phyloP scores from a whole-genome alignment of 2,797 vertebrate genomes.

The Holocentrus rufus region DNA sequence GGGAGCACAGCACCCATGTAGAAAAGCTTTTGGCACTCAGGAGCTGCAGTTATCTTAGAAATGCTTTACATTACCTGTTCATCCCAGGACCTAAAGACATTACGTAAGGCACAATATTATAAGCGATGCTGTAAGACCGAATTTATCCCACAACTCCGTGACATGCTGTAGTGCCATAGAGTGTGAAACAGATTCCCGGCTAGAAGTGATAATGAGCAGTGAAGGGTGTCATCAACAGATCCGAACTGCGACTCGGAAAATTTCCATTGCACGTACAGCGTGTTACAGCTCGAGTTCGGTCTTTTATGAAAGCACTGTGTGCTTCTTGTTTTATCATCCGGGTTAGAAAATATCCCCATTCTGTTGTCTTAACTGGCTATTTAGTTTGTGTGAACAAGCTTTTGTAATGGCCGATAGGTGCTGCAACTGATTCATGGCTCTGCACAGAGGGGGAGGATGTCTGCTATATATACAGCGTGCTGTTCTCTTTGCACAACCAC shows the following conservation, averaged over 20 bases:
- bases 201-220: conserved; percentile 58
- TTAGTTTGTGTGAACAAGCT: conserved; percentile 22
- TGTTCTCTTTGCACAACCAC: conserved; percentile 2
- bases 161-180: conserved; percentile 17
- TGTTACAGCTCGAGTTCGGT: conserved; percentile 19
- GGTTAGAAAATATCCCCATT: conserved; percentile 29
- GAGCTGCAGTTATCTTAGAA: not conserved
- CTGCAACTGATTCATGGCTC: conserved; percentile 25
- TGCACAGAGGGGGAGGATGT: conserved; percentile 20
- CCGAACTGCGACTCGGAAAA: conserved; percentile 21
- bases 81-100: conserved; percentile 19
- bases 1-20: conserved; percentile 29
- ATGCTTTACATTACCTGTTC: not conserved
- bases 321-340: conserved; percentile 23
- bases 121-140: conserved; percentile 8
- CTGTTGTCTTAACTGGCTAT: conserved; percentile 1
- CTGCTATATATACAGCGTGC: conserved; percentile 30
- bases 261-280: conserved; percentile 2
- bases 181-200: conserved; percentile 43
- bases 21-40: not conserved
- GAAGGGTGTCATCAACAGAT: conserved; percentile 16
- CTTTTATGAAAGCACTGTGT: not conserved
- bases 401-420: conserved; percentile 14
- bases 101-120: conserved; percentile 18
- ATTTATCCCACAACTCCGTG: not conserved